Evolutionary conservation across 2,113 vertebrate genomes (phyloP).

Genomic region (Hypocryptadius cinnamomeus): DNA sequence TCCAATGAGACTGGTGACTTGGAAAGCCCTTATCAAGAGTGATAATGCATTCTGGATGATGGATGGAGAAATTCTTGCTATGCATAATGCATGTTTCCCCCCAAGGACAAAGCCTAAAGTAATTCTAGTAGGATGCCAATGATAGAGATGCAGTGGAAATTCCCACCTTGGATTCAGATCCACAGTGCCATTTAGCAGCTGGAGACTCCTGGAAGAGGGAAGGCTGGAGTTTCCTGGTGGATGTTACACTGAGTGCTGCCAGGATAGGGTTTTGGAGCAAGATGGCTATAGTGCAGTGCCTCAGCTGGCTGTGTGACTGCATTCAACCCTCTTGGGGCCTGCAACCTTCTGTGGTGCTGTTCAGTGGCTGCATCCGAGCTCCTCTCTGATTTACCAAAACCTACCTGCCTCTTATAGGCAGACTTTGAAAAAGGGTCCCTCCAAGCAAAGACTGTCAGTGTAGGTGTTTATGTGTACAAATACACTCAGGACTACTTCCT

Average conservation of each 20-base stretch:
- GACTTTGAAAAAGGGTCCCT: background rate
- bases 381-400: background rate
- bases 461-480: background rate
- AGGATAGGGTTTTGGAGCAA: background rate
- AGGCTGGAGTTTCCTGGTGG: background rate
- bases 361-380: background rate
- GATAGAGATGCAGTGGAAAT: background rate
- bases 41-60: background rate
- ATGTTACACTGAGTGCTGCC: background rate
- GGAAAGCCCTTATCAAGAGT: background rate
- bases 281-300: background rate
- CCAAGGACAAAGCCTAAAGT: background rate
- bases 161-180: background rate
- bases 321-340: background rate
- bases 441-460: background rate
- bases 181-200: background rate
- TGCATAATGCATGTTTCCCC: background rate
- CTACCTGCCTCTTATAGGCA: background rate
- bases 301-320: background rate
- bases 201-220: background rate
- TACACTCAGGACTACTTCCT: background rate
- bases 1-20: background rate
- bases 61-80: background rate
- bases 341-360: background rate
- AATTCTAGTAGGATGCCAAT: background rate